Base-by-base conservation (phyloP, 2,113 vertebrate genomes). In the Oryzias melastigma region DNA sequence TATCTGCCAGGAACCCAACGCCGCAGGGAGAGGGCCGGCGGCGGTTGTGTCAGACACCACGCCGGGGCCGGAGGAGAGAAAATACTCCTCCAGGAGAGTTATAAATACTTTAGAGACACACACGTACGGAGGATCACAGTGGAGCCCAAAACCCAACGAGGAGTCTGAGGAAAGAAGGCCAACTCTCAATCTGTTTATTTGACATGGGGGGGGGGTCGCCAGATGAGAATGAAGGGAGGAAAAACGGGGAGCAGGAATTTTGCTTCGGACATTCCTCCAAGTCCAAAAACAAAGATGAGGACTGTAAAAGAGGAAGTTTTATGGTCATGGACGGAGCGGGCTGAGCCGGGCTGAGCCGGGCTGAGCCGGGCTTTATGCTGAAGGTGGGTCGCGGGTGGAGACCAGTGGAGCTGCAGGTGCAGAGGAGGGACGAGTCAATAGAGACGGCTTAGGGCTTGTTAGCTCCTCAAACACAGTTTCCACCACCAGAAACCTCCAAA, bases 141-240 rank as follows among this genome's bases (percentile, higher is more conserved):
- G 14, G 52, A 75, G 70, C 68, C 62, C 73, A 70, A 86, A 87
- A 80, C 52, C 66, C 75, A 75, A 68, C 78, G 16, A 27, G 75
- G 67, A n/a, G 49, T 65, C 71, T 78, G 83, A 86, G 73, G 80
- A 80, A 88, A 87, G 84, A 83, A 65, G 63, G 77, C 63, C 67
- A 60, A 78, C 84, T 81, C 84, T 86, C 82, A 75, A 64, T 58
- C 53, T 90, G 86, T 91, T 92, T 91, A 84, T 92, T 90, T 89
- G 85, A 90, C 85, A 82, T 80, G 76, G 78, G 75, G 73, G 66
- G 52, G 54, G 47, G 53, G 70, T 66, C 65, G 62, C 80, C 66
- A 59, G 75, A 79, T 51, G 76, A 77, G 65, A 63, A 58, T 46
- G 68, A 48, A 35, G 55, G 43, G 58, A 41, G 25, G 66, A 61